Conservation (phyloP, 2,888 invertebrate genomes). For the Drosophila anomelani region DNA sequence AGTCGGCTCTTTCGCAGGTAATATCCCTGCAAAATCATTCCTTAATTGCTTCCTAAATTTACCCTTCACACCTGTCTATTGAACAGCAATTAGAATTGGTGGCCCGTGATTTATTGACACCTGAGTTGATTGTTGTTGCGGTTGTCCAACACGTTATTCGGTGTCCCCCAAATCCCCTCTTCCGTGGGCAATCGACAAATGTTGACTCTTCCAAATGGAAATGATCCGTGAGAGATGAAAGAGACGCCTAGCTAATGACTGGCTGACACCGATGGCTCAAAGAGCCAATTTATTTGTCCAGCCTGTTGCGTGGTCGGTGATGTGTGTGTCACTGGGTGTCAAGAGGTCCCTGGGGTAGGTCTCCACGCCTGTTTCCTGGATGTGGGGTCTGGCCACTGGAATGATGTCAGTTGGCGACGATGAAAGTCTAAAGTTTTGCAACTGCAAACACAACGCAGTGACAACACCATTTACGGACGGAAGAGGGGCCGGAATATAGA, state of each 20-base stretch:
- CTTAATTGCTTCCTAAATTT: neutral
- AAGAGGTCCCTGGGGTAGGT: conserved; percentile 13
- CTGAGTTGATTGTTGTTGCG: conserved; percentile 1
- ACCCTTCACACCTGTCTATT: neutral
- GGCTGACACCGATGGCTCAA: conserved; percentile 19
- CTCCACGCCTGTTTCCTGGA: conserved; percentile 6
- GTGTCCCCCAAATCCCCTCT: conserved; percentile 3
- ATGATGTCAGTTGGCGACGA: conserved; percentile 64
- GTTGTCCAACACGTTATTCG: conserved; percentile 14
- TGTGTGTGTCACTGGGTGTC: conserved; percentile 26
- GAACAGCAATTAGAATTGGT: neutral
- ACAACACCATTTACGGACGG: conserved; percentile 53
- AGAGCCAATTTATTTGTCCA: conserved; percentile 61
- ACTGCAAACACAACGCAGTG: conserved; percentile 63
- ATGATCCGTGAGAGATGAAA: conserved; percentile 7
- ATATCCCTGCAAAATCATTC: neutral
- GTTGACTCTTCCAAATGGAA: conserved; percentile 20
- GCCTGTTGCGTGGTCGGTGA: conserved; percentile 41
- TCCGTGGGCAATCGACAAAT: conserved; percentile 4
- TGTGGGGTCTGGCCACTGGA: conserved; percentile 14
- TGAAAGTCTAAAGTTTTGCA: conserved; percentile 59
- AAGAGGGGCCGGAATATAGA: conserved; percentile 5
- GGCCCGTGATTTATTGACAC: conserved; percentile 30
- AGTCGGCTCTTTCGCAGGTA: neutral
- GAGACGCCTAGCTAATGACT: conserved; percentile 21